These are phyloP conservation scores for Pseudococcus jackbeardsleyi DNA, from an alignment of 2,888 invertebrate species.

Conservation along the genomic window DNA sequence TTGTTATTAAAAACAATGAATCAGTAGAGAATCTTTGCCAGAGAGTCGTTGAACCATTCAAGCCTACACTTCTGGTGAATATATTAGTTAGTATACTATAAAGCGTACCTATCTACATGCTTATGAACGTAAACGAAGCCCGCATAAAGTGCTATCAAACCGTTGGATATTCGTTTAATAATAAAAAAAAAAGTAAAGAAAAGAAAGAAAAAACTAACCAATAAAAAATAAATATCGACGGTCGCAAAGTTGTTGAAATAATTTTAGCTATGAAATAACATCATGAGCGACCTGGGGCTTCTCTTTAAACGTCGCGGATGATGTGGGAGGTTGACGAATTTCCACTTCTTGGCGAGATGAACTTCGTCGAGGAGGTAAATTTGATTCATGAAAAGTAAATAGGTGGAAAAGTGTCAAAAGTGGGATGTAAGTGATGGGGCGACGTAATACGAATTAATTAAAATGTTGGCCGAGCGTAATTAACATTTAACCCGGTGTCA, in stretches of 20 bases:
- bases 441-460: background rate
- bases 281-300: background rate
- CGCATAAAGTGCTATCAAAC: conserved; percentile 17
- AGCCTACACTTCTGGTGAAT: conserved; percentile 45
- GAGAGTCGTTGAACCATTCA: conserved; percentile 51
- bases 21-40: conserved; percentile 44
- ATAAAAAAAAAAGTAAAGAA: background rate
- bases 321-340: conserved; percentile 17
- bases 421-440: background rate
- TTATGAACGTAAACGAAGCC: background rate
- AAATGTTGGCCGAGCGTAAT: background rate
- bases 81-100: background rate
- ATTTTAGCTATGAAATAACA: background rate
- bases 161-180: background rate
- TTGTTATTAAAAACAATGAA: conserved; percentile 52
- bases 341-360: background rate
- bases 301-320: background rate
- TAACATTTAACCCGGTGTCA: background rate
- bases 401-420: conserved; percentile 12
- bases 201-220: background rate
- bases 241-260: background rate
- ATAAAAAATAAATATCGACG: background rate
- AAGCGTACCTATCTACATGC: background rate
- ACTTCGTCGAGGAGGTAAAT: background rate
- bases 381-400: background rate